A percentile compares a stretch with the other conserved stretches of the same genome.
Evolutionary conservation across 2,888 invertebrate species (phyloP).

Genomic region (Pammene aurita): DNA sequence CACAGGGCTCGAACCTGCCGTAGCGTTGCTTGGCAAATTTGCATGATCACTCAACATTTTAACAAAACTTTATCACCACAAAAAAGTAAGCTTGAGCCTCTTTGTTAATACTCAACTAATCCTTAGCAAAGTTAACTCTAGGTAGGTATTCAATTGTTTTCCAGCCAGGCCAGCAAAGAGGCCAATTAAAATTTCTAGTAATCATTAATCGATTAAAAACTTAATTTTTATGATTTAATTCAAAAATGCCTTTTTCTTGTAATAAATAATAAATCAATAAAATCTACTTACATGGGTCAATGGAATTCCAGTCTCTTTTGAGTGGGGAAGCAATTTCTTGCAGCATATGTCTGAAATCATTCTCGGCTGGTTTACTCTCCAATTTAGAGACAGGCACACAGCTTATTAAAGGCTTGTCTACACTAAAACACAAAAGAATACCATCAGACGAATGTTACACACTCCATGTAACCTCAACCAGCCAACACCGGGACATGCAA

Average conservation of each 20-base stretch:
- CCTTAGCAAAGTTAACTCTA: too few relatives aligned
- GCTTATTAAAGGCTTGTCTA: conserved; percentile 41
- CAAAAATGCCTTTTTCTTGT: conserved; percentile 1
- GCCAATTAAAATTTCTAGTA: too few relatives aligned
- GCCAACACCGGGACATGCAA: conserved; percentile 12
- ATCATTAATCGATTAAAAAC: too few relatives aligned
- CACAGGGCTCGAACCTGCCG: conserved; percentile 30
- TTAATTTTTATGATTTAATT: neutral
- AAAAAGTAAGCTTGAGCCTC: too few relatives aligned
- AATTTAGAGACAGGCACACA: conserved; percentile 42
- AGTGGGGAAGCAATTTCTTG: conserved; percentile 33
- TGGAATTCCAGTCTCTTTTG: conserved; percentile 44
- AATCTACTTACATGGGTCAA: conserved; percentile 42
- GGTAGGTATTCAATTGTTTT: too few relatives aligned
- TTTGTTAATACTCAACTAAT: too few relatives aligned
- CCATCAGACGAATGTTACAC: conserved; percentile 16
- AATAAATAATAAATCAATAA: neutral
- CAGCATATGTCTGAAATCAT: conserved; percentile 37
- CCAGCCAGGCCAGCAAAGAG: too few relatives aligned
- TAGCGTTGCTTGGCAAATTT: conserved; percentile 17
- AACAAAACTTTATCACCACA: neutral
- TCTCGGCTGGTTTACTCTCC: conserved; percentile 38
- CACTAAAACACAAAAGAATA: conserved; percentile 41
- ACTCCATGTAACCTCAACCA: conserved; percentile 8
- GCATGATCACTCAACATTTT: neutral